Conservation (phyloP, 2,888 invertebrate species). For the Carabus problematicus region DNA sequence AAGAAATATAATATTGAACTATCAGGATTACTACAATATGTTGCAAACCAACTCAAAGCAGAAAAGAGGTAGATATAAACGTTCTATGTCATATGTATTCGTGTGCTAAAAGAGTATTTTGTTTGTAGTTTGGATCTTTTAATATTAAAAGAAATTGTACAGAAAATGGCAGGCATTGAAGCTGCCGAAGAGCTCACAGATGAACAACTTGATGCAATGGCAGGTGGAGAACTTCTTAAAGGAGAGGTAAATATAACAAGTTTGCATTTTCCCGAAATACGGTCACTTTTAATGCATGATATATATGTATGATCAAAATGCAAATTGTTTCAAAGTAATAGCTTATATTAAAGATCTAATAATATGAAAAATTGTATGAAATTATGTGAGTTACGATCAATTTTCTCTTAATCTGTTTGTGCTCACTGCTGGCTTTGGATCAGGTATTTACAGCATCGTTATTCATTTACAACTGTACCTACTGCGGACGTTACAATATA, state of each 20-base stretch:
- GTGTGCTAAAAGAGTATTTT: slow-evolving; percentile 27
- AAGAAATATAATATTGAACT: slow-evolving; percentile 98
- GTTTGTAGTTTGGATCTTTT: slow-evolving; percentile 81
- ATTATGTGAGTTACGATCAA: slow-evolving; percentile 28
- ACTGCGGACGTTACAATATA: too few species aligned
- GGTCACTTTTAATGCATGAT: too few species aligned
- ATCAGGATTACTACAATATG: slow-evolving; percentile 93
- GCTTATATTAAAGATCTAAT: neutral
- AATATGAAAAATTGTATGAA: slow-evolving; percentile 3
- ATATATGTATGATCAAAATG: neutral
- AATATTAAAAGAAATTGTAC: slow-evolving; percentile 95
- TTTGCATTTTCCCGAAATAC: too few species aligned
- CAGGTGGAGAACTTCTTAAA: slow-evolving; percentile 93
- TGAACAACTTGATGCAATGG: slow-evolving; percentile 96
- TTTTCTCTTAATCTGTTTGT: slow-evolving; percentile 32
- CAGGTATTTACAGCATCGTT: slow-evolving; percentile 24
- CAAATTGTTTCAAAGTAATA: slow-evolving; percentile 1
- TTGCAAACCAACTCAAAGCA: slow-evolving; percentile 95
- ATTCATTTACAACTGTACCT: too few species aligned
- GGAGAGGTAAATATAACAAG: slow-evolving; percentile 75
- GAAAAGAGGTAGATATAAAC: slow-evolving; percentile 79
- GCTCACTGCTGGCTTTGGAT: slow-evolving; percentile 41
- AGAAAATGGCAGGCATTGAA: slow-evolving; percentile 99
- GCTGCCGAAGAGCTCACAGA: slow-evolving; percentile 94
- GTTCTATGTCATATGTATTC: neutral